Percentiles rank a stretch among this genome's conserved stretches.
Evolutionary conservation across 2,113 vertebrate species (phyloP).

Genomic region (Eupsittula cactorum): DNA sequence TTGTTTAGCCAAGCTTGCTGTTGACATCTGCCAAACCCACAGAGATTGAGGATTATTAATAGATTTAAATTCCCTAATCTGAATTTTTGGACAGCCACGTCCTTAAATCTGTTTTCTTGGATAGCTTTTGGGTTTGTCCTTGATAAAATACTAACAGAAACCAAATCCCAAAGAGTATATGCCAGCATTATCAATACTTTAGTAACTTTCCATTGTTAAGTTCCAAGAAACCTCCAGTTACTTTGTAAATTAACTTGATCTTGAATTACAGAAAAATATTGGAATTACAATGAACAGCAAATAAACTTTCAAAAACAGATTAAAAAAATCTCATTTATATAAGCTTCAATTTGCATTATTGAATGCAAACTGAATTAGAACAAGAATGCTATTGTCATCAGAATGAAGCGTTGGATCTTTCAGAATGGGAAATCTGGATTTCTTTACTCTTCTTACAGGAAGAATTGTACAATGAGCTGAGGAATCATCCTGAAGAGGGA

Average conservation of each 20-base stretch:
- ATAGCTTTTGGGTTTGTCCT: not conserved
- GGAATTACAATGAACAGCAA: not conserved
- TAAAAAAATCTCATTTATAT: not conserved
- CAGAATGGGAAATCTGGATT: not conserved
- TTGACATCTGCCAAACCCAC: not conserved
- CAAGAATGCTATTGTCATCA: not conserved
- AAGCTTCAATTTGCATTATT: not conserved
- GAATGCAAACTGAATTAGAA: not conserved
- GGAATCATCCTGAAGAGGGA: not conserved
- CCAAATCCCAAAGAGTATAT: not conserved
- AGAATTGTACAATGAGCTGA: not conserved
- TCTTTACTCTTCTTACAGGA: not conserved
- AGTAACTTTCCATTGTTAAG: not conserved
- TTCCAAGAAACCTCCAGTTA: not conserved
- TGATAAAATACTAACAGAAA: not conserved
- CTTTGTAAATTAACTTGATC: not conserved
- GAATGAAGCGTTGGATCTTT: not conserved
- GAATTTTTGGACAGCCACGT: not conserved
- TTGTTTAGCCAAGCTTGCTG: not conserved
- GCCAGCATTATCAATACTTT: not conserved
- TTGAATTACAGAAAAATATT: not conserved
- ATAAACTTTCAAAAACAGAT: not conserved
- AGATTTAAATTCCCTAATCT: constrained; percentile 2
- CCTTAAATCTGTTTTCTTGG: not conserved
- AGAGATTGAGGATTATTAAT: not conserved